Evolutionary conservation across 2,888 invertebrate species (phyloP).

Genomic region (Sarcophaga variegata): DNA sequence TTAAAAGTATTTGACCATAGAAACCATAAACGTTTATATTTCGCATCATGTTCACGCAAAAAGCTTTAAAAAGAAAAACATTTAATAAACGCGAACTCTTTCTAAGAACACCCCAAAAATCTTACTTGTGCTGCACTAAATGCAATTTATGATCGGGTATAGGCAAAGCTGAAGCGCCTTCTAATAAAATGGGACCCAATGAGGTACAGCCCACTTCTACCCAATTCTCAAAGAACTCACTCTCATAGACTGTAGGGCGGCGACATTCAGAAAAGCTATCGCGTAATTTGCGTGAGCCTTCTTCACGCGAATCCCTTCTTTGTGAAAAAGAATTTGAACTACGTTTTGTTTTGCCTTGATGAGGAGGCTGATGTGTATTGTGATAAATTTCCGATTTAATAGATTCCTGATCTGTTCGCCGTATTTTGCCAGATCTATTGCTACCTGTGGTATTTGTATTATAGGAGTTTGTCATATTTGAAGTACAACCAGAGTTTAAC

Average conservation of each 20-base stretch:
- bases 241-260: constrained; percentile 74
- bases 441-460: constrained; percentile 86
- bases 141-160: constrained; percentile 90
- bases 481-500: constrained; percentile 83
- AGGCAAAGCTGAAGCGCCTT: constrained; percentile 92
- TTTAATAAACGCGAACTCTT: background rate
- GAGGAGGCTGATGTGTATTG: constrained; percentile 70
- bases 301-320: constrained; percentile 80
- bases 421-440: constrained; percentile 80
- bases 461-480: constrained; percentile 82
- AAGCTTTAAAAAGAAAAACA: constrained; percentile 81
- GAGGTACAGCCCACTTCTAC: constrained; percentile 94
- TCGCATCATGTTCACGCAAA: constrained; percentile 91
- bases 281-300: constrained; percentile 76
- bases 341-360: constrained; percentile 75
- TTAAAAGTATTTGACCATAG: constrained; percentile 87
- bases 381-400: constrained; percentile 76
- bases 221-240: constrained; percentile 87
- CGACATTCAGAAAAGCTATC: constrained; percentile 79
- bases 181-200: constrained; percentile 94
- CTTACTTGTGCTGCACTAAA: constrained; percentile 89
- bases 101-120: constrained; percentile 57
- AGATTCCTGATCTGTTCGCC: constrained; percentile 79
- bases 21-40: constrained; percentile 95
- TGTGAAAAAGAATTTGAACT: constrained; percentile 80